These are phyloP conservation scores for Martes flavigula DNA, from an alignment of 2,797 vertebrate species.

Conservation along the genomic window DNA sequence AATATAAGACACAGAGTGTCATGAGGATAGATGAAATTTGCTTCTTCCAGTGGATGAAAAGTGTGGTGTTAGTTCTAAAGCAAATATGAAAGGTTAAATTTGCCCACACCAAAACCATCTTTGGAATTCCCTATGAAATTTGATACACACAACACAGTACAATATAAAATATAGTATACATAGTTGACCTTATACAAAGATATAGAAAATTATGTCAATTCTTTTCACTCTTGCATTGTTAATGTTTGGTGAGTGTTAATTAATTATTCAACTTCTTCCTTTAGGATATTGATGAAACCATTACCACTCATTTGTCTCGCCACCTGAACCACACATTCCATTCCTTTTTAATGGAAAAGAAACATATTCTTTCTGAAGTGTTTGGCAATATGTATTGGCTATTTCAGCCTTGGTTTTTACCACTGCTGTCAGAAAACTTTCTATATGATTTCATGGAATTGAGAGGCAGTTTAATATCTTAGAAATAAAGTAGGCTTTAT, in stretches of 20 bases:
- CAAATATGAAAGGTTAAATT: background rate
- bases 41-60: background rate
- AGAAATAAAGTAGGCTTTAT: background rate
- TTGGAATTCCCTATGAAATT: background rate
- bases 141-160: background rate
- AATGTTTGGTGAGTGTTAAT: background rate
- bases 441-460: background rate
- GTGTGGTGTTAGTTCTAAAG: background rate
- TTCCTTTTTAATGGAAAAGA: slow-evolving; percentile 21
- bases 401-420: background rate
- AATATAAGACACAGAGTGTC: background rate
- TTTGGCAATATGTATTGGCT: background rate
- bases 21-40: background rate
- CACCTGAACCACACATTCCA: background rate
- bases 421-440: background rate
- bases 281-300: background rate
- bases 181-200: background rate
- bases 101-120: background rate
- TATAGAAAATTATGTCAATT: background rate
- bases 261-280: slow-evolving; percentile 56
- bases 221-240: background rate
- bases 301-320: background rate
- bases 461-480: slow-evolving; percentile 15
- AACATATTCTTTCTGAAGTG: background rate
- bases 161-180: background rate